Percentiles rank a stretch among this genome's conserved stretches.
Evolutionary conservation across 2,113 vertebrate genomes (phyloP).

Genomic region (Nothoprocta perdicaria): DNA sequence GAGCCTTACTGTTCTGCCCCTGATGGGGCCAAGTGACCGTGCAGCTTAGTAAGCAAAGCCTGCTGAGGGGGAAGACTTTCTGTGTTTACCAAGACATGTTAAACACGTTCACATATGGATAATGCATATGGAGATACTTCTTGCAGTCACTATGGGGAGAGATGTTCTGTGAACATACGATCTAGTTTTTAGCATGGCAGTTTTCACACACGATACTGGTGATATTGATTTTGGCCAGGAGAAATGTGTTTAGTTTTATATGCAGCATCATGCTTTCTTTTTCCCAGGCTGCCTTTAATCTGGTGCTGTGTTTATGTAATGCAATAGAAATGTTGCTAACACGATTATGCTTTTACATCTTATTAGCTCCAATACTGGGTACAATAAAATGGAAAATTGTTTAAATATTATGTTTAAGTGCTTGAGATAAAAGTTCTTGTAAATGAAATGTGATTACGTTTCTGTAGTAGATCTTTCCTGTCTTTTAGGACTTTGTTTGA

Average conservation of each 20-base stretch:
- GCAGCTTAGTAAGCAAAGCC: not conserved
- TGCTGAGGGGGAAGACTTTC: rapidly evolving
- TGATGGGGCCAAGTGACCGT: not conserved
- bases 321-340: constrained; percentile 68
- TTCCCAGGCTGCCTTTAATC: constrained; percentile 51
- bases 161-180: not conserved
- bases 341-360: constrained; percentile 67
- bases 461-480: constrained; percentile 62
- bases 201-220: not conserved
- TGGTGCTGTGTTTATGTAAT: constrained; percentile 44
- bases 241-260: not conserved
- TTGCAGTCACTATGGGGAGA: not conserved
- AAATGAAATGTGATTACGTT: constrained; percentile 76
- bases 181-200: not conserved
- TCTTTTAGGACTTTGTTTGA: constrained; percentile 62
- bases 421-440: constrained; percentile 72
- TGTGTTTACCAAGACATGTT: not conserved
- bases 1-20: not conserved
- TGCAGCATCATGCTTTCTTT: not conserved
- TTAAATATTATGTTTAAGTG: constrained; percentile 71
- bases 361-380: constrained; percentile 69
- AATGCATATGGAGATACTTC: rapidly evolving
- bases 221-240: not conserved
- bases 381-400: constrained; percentile 72
- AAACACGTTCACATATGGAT: rapidly evolving